Base-by-base conservation (phyloP, 2,888 invertebrate genomes). In the Stegophylla sp. region DNA sequence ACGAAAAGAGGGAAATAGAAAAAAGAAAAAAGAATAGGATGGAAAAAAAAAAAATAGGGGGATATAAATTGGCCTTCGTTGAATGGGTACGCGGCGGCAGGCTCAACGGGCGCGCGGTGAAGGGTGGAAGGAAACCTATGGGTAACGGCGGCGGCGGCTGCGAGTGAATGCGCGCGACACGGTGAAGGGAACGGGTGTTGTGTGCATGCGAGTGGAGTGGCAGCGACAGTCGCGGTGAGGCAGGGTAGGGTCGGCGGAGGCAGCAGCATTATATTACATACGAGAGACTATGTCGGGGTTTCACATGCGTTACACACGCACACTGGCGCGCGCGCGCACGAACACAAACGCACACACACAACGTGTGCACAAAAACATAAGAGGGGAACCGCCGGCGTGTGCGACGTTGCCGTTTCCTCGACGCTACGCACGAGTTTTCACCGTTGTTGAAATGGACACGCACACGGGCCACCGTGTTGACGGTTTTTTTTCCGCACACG, bases 391-490 rank as follows among this genome's bases (percentile, higher is more conserved):
- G 56, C 48, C 71, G 34, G 51, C 72, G 77, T 48, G 77, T 71
- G 83, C 83, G 83, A 82, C 81, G 83, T 82, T 83, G 83, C 83
- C 83, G 74, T 41, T 43, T 71, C 41, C n/a, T 2, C 41, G 61
- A 51, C 41, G 76, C 48, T 41, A n/a, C 53, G 26, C 79, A 71
- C 79, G 79, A 69, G 69, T 79, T 79, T 79, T 79, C 79, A 63
- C 79, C 59, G 69, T 61, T 61, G 69, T 63, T 34, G 61, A 51
- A 69, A 79, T 67, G 43, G 53, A 56, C 66, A 23, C 66, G n/a
- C 15, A 20, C 41, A 41, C 53, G 1, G 45, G 41, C 51, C 20
- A 20, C 51, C 63, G 34, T 23, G 41, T 43, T 20, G 51, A 41
- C 75, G 41, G 63, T 48, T 51, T 63, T 63, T 59, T 71, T 28